Conservation (phyloP, 2,113 vertebrate genomes). For the Desmodus rotundus region DNA sequence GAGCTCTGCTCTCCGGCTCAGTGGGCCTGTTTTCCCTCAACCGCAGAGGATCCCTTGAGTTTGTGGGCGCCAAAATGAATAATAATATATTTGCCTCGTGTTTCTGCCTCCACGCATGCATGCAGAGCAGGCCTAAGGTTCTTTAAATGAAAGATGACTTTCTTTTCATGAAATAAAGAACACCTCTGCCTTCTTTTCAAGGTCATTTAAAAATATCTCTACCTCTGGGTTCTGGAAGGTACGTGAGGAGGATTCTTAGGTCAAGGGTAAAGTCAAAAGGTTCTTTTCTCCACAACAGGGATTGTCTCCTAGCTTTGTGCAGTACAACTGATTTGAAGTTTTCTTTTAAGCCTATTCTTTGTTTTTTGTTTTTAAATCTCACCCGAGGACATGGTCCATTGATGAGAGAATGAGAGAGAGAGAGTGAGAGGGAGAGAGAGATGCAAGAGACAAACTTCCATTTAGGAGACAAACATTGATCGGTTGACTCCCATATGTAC, state of each 20-base stretch:
- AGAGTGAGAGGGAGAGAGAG: too few species aligned
- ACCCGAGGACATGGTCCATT: too few species aligned
- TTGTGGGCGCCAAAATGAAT: slow-evolving; percentile 39
- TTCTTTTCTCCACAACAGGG: background rate
- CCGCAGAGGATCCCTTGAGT: slow-evolving; percentile 24
- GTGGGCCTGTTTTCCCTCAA: background rate
- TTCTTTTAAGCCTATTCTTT: background rate
- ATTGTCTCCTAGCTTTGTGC: background rate
- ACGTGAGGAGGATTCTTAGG: slow-evolving; percentile 3
- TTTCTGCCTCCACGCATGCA: background rate
- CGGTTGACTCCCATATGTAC: too few species aligned
- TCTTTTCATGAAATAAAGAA: slow-evolving; percentile 52
- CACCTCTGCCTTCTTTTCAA: slow-evolving; percentile 49
- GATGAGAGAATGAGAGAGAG: too few species aligned
- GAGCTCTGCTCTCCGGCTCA: background rate
- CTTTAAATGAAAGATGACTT: slow-evolving; percentile 36
- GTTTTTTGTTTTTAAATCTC: too few species aligned
- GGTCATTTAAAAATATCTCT: slow-evolving; percentile 58
- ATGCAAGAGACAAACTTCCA: too few species aligned
- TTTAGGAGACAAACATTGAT: too few species aligned
- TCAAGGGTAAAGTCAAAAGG: slow-evolving; percentile 38
- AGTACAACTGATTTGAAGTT: background rate
- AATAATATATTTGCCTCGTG: background rate
- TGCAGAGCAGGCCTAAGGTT: background rate
- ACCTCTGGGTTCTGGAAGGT: background rate